Base-by-base conservation (phyloP, 2,888 invertebrate species). In the Chymomyza procnemis region DNA sequence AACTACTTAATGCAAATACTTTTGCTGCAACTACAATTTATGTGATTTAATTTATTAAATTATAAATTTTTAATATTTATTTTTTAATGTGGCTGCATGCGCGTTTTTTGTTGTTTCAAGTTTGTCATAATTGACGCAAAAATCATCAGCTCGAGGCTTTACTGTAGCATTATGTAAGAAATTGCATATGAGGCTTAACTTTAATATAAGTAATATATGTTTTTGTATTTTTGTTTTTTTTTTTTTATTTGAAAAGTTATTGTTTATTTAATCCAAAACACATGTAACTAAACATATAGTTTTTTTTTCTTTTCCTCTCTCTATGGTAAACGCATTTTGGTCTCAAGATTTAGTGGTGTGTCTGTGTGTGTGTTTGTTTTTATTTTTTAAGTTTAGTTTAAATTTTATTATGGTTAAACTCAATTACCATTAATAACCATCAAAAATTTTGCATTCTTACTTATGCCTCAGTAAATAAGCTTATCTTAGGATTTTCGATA, bases 281-380 rank as follows among this genome's bases (percentile, higher is more conserved):
- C 34, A 41, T 41, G 34, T 41, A 58, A 58, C 46, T 58, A 14
- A 58, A 4, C 14, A 56, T 67, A 67, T 57, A n/a, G n/a, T 26
- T 59, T 21, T 16, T 52, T 62, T 52, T n/a, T 57, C 54, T 54
- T 12, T 41, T 41, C 12, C 34, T 41, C 12, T 4, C n/a, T 9
- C 34, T 41, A 41, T 9, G 34, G 34, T 64, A 86, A 83, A 83
- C 83, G 83, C 86, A 74, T 71, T 84, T 83, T 83, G 83, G 83
- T 83, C 83, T 83, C 83, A 83, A 86, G 80, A 75, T 84, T 79
- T 69, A 59, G 50, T 60, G n/a, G 34, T 55, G 54, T 55, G 63
- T 52, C 64, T 12, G 9, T 64, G n/a, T 60, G 34, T 55, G 54
- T 55, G 63, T 52, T 66, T 12, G 9, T 64, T 26, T 41, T 34